Percentiles rank a stretch among this genome's conserved stretches.
phyloP scores from a whole-genome alignment of 2,888 invertebrate genomes.

The Sylvicola fuscatus region DNA sequence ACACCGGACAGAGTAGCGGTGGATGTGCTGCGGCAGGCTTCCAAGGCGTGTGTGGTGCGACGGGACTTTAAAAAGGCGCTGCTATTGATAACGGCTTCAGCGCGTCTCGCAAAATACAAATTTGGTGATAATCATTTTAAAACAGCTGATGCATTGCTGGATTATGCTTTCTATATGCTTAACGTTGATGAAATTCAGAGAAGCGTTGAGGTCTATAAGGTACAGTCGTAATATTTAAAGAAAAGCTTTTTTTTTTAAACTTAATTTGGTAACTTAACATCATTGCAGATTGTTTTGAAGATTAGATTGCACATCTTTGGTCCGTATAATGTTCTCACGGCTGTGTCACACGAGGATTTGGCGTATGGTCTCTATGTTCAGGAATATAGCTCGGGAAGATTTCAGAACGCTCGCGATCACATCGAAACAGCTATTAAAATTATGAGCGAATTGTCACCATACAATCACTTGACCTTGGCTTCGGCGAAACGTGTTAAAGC shows the following conservation, averaged over 20 bases:
- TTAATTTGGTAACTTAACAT: not conserved
- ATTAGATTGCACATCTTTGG: slow-evolving; percentile 62
- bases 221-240: slow-evolving; percentile 14
- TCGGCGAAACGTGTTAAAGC: slow-evolving; percentile 85
- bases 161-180: slow-evolving; percentile 78
- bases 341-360: slow-evolving; percentile 76
- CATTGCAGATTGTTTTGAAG: slow-evolving; percentile 41
- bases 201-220: slow-evolving; percentile 70
- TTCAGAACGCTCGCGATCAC: slow-evolving; percentile 62
- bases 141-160: slow-evolving; percentile 65
- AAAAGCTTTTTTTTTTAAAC: not conserved
- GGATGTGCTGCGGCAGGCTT: slow-evolving; percentile 68
- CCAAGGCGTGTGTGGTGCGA: slow-evolving; percentile 79
- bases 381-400: slow-evolving; percentile 77
- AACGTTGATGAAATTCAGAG: slow-evolving; percentile 71
- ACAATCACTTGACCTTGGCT: slow-evolving; percentile 66
- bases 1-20: slow-evolving; percentile 48
- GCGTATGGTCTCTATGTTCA: slow-evolving; percentile 85
- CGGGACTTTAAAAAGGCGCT: slow-evolving; percentile 66
- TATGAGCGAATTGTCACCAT: slow-evolving; percentile 57
- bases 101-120: slow-evolving; percentile 22
- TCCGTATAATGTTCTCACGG: slow-evolving; percentile 68
- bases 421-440: slow-evolving; percentile 66
- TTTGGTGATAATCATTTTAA: slow-evolving; percentile 54
- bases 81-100: slow-evolving; percentile 62